Conservation (phyloP, 2,888 invertebrate species). For the Cantharis nigra region DNA sequence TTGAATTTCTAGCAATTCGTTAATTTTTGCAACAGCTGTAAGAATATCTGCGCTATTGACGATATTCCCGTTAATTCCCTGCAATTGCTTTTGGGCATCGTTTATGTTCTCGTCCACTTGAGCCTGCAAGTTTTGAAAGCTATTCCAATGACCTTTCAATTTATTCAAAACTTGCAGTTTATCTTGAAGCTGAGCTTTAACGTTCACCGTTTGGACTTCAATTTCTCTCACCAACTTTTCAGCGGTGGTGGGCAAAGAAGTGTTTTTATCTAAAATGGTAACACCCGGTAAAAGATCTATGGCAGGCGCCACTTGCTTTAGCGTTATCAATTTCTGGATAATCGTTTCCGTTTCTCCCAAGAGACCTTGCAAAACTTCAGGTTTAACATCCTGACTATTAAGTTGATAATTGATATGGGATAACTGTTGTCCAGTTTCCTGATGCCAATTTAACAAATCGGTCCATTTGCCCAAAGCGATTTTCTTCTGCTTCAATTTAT, state of each 20-base stretch:
- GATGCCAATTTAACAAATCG: slow-evolving; percentile 80
- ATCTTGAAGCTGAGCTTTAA: slow-evolving; percentile 68
- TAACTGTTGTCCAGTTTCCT: slow-evolving; percentile 77
- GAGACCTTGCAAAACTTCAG: slow-evolving; percentile 71
- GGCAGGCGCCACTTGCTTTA: slow-evolving; percentile 71
- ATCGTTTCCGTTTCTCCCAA: slow-evolving; percentile 72
- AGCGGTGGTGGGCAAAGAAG: slow-evolving; percentile 74
- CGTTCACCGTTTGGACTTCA: slow-evolving; percentile 69
- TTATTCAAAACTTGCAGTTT: slow-evolving; percentile 72
- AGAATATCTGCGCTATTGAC: slow-evolving; percentile 58
- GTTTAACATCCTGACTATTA: slow-evolving; percentile 73
- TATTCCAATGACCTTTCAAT: slow-evolving; percentile 75
- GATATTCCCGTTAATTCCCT: slow-evolving; percentile 61
- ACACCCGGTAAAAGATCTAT: slow-evolving; percentile 72
- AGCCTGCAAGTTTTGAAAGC: slow-evolving; percentile 76
- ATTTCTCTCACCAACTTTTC: slow-evolving; percentile 73
- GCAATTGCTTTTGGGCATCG: slow-evolving; percentile 61
- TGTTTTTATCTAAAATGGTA: slow-evolving; percentile 71
- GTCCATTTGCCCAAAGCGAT: slow-evolving; percentile 79
- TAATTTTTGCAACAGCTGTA: slow-evolving; percentile 60
- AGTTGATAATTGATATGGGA: slow-evolving; percentile 80
- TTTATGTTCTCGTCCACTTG: slow-evolving; percentile 69
- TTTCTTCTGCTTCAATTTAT: slow-evolving; percentile 75
- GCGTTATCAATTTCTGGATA: slow-evolving; percentile 67
- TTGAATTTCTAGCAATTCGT: slow-evolving; percentile 57